Conservation (phyloP, 2,113 vertebrate genomes). For the Limnothrissa miodon region DNA sequence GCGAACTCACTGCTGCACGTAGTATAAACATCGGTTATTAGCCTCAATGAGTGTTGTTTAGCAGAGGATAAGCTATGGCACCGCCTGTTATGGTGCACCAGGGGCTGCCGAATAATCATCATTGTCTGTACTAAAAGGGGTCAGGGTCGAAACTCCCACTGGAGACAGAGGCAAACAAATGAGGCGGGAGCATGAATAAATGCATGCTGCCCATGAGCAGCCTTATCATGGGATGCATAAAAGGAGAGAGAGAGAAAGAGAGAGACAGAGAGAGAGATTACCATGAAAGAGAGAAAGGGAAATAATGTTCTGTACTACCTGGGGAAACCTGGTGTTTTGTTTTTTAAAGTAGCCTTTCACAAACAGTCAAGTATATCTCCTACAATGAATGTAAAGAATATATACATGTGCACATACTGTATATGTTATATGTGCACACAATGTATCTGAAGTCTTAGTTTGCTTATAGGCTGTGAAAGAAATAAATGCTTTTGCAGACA, state of each 20-base stretch:
- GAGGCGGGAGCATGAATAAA: conserved; percentile 33
- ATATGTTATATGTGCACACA: neutral
- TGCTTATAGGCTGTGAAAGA: neutral
- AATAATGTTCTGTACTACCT: neutral
- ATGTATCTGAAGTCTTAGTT: neutral
- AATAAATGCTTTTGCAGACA: neutral
- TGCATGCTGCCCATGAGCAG: conserved; percentile 16
- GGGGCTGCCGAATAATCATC: conserved; percentile 33
- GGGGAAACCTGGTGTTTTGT: neutral
- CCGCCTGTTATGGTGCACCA: conserved; percentile 24
- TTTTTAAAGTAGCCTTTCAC: no score
- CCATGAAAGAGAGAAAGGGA: neutral
- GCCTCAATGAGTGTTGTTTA: neutral
- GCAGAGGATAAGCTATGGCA: conserved; percentile 18
- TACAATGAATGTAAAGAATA: no score
- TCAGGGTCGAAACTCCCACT: conserved; percentile 35
- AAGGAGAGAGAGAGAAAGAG: neutral
- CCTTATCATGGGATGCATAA: conserved; percentile 10
- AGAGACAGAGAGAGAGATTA: neutral
- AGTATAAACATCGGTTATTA: conserved; percentile 29
- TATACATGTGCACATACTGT: neutral
- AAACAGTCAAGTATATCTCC: no score
- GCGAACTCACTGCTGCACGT: neutral
- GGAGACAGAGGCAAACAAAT: conserved; percentile 28
- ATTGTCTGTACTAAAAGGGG: conserved; percentile 41